Evolutionary conservation across 2,113 vertebrate species (phyloP).

Genomic region (Apistogramma diplotaenia): DNA sequence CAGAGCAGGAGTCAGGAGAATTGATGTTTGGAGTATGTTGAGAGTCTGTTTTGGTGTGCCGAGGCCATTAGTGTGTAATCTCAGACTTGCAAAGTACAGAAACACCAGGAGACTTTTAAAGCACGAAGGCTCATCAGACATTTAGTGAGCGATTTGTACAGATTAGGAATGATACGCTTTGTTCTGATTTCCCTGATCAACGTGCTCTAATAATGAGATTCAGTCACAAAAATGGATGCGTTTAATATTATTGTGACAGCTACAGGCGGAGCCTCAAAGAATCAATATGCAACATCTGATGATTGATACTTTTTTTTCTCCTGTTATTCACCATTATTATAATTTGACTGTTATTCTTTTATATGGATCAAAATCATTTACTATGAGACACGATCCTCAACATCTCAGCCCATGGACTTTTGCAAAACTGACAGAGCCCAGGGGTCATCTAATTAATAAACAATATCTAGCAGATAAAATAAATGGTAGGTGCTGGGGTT

Average conservation of each 20-base stretch:
- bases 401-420: neutral
- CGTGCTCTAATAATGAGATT: neutral
- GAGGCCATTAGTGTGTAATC: neutral
- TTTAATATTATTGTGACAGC: slow-evolving; percentile 13
- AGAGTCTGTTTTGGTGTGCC: neutral
- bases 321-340: neutral
- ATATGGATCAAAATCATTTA: neutral
- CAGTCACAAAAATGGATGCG: neutral
- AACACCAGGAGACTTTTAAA: neutral
- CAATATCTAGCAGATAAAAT: neutral
- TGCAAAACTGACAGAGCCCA: neutral
- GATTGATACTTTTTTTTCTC: neutral
- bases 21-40: neutral
- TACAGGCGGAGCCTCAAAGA: neutral
- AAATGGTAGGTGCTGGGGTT: neutral
- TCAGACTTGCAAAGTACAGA: neutral
- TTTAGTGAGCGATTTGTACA: neutral
- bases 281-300: neutral
- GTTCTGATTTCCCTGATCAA: neutral
- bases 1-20: neutral
- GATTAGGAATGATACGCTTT: neutral
- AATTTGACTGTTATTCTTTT: neutral
- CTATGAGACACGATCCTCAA: neutral
- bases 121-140: neutral
- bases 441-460: neutral